Percentiles rank a stretch among this genome's conserved stretches.
These are phyloP conservation scores for Orycteropus afer DNA, from an alignment of 2,113 vertebrate genomes.

Conservation along the genomic window DNA sequence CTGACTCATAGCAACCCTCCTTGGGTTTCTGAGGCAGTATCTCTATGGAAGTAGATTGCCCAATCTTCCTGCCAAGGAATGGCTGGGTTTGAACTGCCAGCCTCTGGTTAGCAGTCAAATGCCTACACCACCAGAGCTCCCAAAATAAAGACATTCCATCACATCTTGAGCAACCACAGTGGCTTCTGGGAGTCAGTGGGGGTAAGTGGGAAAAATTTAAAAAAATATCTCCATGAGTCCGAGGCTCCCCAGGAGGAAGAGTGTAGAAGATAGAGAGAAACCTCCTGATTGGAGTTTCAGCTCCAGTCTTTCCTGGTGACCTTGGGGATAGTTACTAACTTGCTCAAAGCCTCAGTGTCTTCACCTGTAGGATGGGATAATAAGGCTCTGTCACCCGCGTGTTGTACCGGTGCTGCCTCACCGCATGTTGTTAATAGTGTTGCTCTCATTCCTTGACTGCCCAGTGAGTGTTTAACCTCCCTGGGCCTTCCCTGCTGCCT, in stretches of 20 bases:
- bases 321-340: too few relatives aligned
- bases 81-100: too few relatives aligned
- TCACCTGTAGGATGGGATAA: neutral
- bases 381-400: neutral
- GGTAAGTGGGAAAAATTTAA: neutral
- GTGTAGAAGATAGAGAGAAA: neutral
- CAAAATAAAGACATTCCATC: fast-evolving
- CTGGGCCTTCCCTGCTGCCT: neutral
- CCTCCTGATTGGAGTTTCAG: too few relatives aligned
- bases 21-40: too few relatives aligned
- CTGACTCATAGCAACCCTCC: too few relatives aligned
- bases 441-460: neutral
- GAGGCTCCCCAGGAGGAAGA: fast-evolving
- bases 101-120: too few relatives aligned
- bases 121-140: too few relatives aligned
- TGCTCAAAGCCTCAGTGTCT: neutral
- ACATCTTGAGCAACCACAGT: neutral
- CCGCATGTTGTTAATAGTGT: neutral
- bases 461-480: neutral
- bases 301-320: too few relatives aligned
- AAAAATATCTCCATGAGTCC: fast-evolving
- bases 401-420: neutral
- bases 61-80: too few relatives aligned
- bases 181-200: neutral
- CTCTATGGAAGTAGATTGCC: too few relatives aligned